These are phyloP conservation scores for Cryptoprocta ferox DNA, from an alignment of 2,797 vertebrate species.

Conservation along the genomic window DNA sequence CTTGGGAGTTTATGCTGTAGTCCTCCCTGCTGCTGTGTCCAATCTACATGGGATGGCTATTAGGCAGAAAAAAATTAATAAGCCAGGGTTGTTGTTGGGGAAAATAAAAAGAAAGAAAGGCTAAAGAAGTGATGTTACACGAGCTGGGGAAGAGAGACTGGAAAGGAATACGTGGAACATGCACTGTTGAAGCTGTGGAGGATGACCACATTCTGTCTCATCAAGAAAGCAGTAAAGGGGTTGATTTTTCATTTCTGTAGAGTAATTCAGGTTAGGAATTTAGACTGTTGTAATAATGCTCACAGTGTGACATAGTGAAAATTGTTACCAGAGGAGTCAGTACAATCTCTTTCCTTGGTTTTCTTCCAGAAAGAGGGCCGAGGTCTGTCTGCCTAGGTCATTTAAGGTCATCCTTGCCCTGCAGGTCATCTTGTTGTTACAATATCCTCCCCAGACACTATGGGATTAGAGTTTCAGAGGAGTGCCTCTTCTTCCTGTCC, in stretches of 20 bases:
- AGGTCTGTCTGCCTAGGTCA: background rate
- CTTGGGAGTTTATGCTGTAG: background rate
- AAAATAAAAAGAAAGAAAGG: conserved; percentile 12
- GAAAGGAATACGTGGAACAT: background rate
- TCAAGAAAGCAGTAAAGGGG: background rate
- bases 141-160: background rate
- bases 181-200: background rate
- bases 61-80: background rate
- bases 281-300: background rate
- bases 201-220: background rate
- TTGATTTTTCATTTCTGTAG: background rate
- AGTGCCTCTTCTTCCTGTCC: background rate
- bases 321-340: background rate
- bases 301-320: background rate
- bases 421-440: background rate
- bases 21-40: background rate
- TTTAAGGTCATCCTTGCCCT: background rate
- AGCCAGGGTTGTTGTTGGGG: background rate
- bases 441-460: background rate
- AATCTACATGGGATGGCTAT: background rate
- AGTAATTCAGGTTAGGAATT: background rate
- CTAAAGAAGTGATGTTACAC: background rate
- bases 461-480: background rate
- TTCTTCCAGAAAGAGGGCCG: background rate
- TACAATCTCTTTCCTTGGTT: background rate